phyloP scores from a whole-genome alignment of 2,797 vertebrate species.

The Salarias fasciatus region DNA sequence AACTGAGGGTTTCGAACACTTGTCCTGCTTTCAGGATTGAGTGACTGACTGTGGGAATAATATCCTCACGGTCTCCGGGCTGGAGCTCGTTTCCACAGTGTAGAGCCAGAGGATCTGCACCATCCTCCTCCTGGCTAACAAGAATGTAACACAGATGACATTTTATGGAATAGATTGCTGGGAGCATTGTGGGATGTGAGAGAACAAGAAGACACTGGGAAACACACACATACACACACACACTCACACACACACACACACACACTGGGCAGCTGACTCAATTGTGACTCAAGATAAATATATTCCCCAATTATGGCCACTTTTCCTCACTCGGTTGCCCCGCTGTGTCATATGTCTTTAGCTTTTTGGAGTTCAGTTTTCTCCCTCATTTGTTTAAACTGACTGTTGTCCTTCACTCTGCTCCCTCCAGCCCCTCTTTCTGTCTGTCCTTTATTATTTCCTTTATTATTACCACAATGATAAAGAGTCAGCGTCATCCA shows the following conservation, averaged over 20 bases:
- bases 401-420: conserved; percentile 28
- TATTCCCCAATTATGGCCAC: conserved; percentile 65
- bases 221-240: too few species aligned
- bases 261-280: conserved; percentile 69
- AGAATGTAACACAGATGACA: conserved; percentile 65
- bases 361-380: conserved; percentile 36
- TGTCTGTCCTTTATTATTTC: conserved; percentile 7
- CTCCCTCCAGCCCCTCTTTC: conserved; percentile 1
- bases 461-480: conserved; percentile 3
- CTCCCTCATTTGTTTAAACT: conserved; percentile 43
- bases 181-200: conserved; percentile 60
- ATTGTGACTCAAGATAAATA: conserved; percentile 67
- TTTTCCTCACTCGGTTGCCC: conserved; percentile 57
- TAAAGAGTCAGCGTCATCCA: conserved; percentile 5
- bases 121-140: conserved; percentile 54
- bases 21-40: conserved; percentile 24
- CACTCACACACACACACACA: too few species aligned
- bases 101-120: conserved; percentile 59
- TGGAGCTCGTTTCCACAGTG: conserved; percentile 51
- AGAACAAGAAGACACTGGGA: conserved; percentile 61
- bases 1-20: conserved; percentile 19
- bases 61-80: conserved; percentile 31
- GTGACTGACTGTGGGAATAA: conserved; percentile 40
- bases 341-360: conserved; percentile 37
- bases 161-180: conserved; percentile 70